Base-by-base conservation (phyloP, 2,797 vertebrate genomes). In the Cetoscarus ocellatus region DNA sequence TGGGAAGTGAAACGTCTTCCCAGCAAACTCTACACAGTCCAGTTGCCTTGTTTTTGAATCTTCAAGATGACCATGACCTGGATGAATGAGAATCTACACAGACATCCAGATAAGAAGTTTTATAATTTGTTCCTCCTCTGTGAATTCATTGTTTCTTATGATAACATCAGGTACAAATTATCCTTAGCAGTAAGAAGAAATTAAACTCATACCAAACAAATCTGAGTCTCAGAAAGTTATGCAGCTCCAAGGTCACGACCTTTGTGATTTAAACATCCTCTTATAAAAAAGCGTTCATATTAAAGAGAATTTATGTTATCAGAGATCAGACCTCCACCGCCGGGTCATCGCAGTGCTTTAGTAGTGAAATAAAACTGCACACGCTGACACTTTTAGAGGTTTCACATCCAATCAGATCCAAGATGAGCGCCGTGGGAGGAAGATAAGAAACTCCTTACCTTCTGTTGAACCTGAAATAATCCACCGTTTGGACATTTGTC, bases 141-240 rank as follows among this genome's bases (percentile, higher is more conserved):
- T 34, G 49, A 27, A 13, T 51, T 51, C 27, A 51, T 51, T 51
- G 18, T 27, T 34, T 51, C 13, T 1, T 13, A 34, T 1, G 49
- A 51, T 51, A 27, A 51, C 19, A 51, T 51, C 49, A 51, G 19
- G 49, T 12, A 27, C 11, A 13, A 27, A 27, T 13, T 27, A 51
- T 34, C 49, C 19, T 6, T 1, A 8, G 13, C 6, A 34, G 5
- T 13, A 12, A 14, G 19, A 19, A 19, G 48, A 50, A 50, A 50
- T 50, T 19, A 50, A 12, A 51, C 13, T 19, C 49, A 51, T 51
- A 51, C 49, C 49, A 51, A 51, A 34, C 19, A 13, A 51, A 51
- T 51, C 49, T 51, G 9, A 10, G 18, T 51, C 12, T 34, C 10
- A 19, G 18, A n/a, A 48, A 15, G 5, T 50, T 50, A 27, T 27